Conservation (phyloP, 2,888 invertebrate genomes). For the Taenaris catops region DNA sequence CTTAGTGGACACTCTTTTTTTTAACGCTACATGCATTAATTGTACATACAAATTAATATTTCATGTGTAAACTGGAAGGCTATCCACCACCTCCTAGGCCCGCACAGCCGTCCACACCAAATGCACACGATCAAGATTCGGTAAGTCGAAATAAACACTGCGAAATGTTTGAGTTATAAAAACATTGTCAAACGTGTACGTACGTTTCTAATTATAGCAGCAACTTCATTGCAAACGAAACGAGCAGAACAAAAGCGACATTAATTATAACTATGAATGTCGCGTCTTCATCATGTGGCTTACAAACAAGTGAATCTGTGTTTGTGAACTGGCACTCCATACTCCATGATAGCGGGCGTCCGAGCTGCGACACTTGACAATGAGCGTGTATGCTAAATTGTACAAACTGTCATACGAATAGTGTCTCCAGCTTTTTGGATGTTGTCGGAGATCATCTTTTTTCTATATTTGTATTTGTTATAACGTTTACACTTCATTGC, state of each 20-base stretch:
- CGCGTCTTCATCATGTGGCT: slow-evolving; percentile 48
- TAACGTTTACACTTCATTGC: no score
- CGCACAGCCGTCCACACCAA: slow-evolving; percentile 87
- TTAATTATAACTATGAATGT: slow-evolving; percentile 32
- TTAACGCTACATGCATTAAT: no score
- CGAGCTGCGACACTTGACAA: slow-evolving; percentile 39
- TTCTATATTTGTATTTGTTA: no score
- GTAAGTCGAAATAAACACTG: slow-evolving; percentile 77
- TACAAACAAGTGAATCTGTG: slow-evolving; percentile 30
- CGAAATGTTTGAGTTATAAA: no score
- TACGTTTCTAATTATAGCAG: slow-evolving; percentile 9
- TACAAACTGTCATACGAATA: no score
- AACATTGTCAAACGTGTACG: no score
- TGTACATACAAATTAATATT: no score
- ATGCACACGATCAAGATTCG: slow-evolving; percentile 88
- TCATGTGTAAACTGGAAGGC: no score
- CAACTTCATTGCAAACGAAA: slow-evolving; percentile 22
- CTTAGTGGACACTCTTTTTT: no score
- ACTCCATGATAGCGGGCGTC: slow-evolving; percentile 31
- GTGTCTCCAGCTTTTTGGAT: no score
- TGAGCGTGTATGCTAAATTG: slow-evolving; percentile 44
- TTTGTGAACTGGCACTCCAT: slow-evolving; percentile 33
- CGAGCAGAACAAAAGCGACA: slow-evolving; percentile 38
- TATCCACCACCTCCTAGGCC: slow-evolving; percentile 86
- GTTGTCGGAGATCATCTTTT: no score